Base-by-base conservation (phyloP, 2,888 invertebrate genomes). In the Maniola hyperantus region DNA sequence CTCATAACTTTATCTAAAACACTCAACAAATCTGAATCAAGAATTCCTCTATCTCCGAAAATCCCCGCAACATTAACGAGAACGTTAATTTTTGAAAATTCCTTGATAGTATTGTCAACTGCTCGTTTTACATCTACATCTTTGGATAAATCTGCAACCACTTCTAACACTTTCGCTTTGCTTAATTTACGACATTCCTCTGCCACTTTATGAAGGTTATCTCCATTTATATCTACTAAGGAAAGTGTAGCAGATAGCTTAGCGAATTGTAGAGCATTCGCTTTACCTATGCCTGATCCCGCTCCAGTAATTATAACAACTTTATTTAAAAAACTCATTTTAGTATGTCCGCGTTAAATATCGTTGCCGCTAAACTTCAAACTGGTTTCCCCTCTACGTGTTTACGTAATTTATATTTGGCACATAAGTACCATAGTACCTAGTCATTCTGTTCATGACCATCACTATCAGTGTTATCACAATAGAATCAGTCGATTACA, bases 291-390 rank as follows among this genome's bases (percentile, higher is more conserved):
- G 10, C 82, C 82, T 0, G 80, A 82, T 8, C 76, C 74, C 6
- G 81, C 83, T 44, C 83, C 81, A 2, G 85, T 83, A 61, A 84
- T 71, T 59, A 82, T 39, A 1, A 83, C 78, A 1, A 81, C 76
- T 79, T 83, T 81, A 70, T 80, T 80, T 39, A 75, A 64, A 59
- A 83, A 84, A 76, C 73, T 75, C 83, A 82, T 82, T 69, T 64
- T 60, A 36, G 36, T 36, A 36, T 10, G 10, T 10, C 10, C 36
- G 36, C 10, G 36, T 8, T 36, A n/a, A n/a, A n/a, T n/a, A n/a
- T n/a, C n/a, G n/a, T n/a, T n/a, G n/a, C n/a, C n/a, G n/a, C n/a
- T n/a, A 7, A 36, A 10, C 36, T 36, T 2, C 10, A 0, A 36
- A 36, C 7, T 36, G 36, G 36, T 10, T 36, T 1, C 36, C 36